Evolutionary conservation across 2,888 invertebrate species (phyloP).

Genomic region (Himalopsyche japonica): DNA sequence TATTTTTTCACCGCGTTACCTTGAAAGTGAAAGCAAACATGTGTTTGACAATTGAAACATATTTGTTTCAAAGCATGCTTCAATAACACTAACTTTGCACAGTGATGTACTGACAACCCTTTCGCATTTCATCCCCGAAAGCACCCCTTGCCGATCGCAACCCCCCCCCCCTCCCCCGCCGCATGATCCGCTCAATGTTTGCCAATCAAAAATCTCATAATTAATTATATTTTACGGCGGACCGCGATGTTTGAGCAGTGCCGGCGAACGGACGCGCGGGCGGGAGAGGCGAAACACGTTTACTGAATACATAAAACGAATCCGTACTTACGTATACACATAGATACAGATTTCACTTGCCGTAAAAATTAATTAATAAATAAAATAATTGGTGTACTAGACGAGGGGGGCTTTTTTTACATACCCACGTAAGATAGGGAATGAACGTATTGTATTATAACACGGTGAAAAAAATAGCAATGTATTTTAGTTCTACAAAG

Average conservation of each 20-base stretch:
- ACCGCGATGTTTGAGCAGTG: neutral
- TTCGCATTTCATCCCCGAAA: too few relatives aligned
- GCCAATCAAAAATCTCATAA: neutral
- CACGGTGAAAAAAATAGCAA: too few relatives aligned
- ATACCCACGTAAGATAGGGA: neutral
- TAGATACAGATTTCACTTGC: neutral
- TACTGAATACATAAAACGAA: neutral
- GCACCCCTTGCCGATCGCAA: neutral
- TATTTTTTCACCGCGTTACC: too few relatives aligned
- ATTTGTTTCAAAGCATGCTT: too few relatives aligned
- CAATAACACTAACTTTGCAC: too few relatives aligned
- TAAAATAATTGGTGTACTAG: neutral
- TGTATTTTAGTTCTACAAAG: too few relatives aligned
- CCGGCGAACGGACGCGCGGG: neutral
- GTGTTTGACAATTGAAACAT: too few relatives aligned
- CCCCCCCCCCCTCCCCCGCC: neutral
- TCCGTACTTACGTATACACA: neutral
- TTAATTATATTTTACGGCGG: neutral
- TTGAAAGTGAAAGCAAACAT: too few relatives aligned
- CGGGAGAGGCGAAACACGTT: neutral
- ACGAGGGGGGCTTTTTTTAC: too few relatives aligned
- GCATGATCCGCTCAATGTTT: neutral
- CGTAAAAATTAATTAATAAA: neutral
- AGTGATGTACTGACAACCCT: too few relatives aligned
- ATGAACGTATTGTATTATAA: neutral